Evolutionary conservation across 1,140 invertebrate genomes (phyloP).

Genomic region (Eufriesea mexicana): DNA sequence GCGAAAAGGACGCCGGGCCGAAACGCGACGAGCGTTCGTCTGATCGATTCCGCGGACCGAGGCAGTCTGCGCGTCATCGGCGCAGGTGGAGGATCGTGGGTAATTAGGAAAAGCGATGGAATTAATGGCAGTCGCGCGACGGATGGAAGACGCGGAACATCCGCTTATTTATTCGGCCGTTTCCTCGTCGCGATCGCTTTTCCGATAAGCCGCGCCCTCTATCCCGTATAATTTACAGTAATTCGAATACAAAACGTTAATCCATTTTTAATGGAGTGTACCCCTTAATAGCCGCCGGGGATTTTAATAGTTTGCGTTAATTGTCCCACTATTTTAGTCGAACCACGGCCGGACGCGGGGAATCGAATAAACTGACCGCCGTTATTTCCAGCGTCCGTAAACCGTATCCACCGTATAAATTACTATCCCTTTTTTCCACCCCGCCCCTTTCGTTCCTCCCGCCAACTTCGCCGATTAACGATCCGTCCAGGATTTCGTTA

Average conservation of each 20-base stretch:
- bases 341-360: neutral
- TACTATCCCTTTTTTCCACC: neutral
- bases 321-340: constrained; percentile 44
- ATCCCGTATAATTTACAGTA: constrained; percentile 42
- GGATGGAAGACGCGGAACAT: constrained; percentile 8
- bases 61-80: too few relatives aligned
- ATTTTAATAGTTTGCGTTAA: constrained; percentile 50
- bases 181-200: constrained; percentile 21
- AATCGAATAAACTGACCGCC: constrained; percentile 27
- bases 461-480: constrained; percentile 23
- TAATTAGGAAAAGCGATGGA: neutral
- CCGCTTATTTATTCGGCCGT: constrained; percentile 21
- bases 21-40: too few relatives aligned
- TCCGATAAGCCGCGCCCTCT: constrained; percentile 40
- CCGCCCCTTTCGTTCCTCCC: neutral
- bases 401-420: neutral
- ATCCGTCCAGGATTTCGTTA: neutral
- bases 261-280: constrained; percentile 50
- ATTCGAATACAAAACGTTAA: constrained; percentile 45
- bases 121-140: neutral
- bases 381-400: neutral
- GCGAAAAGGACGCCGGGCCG: too few relatives aligned
- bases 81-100: neutral
- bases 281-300: constrained; percentile 37
- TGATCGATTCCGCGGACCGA: too few relatives aligned